A percentile compares a stretch with the other conserved stretches of the same genome.
Conservation (phyloP, 2,113 vertebrate species). For the Oceanites oceanicus region DNA sequence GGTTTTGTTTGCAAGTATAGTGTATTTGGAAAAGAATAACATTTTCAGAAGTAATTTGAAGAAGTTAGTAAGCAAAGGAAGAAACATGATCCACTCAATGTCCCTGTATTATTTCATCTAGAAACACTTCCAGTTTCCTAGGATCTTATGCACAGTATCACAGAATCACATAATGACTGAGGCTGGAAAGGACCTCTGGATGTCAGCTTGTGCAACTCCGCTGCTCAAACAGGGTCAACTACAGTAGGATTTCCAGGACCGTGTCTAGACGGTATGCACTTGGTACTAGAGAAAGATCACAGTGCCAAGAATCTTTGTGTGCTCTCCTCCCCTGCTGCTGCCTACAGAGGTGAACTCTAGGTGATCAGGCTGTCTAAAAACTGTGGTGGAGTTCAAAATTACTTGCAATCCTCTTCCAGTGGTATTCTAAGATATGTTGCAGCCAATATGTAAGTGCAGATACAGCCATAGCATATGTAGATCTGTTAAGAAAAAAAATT, state of each 20-base stretch:
- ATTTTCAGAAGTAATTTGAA: background rate
- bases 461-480: background rate
- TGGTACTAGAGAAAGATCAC: background rate
- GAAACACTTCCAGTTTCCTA: background rate
- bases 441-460: background rate
- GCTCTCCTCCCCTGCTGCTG: background rate
- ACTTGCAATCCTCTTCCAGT: too few species aligned
- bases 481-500: too few species aligned
- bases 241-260: background rate
- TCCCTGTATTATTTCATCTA: background rate
- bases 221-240: background rate
- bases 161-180: background rate
- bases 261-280: background rate
- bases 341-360: background rate
- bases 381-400: background rate
- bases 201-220: background rate
- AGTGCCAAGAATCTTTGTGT: background rate
- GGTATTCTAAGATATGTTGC: background rate
- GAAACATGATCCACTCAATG: background rate
- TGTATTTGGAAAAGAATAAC: background rate
- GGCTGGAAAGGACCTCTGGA: background rate
- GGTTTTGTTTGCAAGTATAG: background rate
- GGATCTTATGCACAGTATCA: background rate
- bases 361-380: background rate
- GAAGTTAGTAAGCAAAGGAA: background rate